These are phyloP conservation scores for Lepilemur septentrionalis DNA, from an alignment of 2,797 vertebrate genomes.

Conservation along the genomic window DNA sequence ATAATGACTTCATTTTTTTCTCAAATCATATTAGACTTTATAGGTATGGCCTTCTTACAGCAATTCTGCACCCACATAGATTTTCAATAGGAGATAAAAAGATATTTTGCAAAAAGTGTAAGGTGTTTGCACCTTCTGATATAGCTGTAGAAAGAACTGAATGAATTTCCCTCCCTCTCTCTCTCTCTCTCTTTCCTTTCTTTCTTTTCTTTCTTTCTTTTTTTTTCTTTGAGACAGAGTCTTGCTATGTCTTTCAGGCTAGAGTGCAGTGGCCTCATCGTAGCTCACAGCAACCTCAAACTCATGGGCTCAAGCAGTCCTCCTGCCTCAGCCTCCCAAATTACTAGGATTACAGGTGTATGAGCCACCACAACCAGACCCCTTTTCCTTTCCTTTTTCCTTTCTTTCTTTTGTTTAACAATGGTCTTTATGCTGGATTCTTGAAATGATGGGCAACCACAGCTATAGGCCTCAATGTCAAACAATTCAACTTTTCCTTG, in stretches of 20 bases:
- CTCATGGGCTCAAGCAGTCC: too few relatives aligned
- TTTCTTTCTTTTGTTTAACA: neutral
- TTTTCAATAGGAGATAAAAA: neutral
- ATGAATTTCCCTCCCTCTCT: neutral
- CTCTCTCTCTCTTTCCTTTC: neutral
- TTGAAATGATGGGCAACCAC: neutral
- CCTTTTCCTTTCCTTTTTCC: neutral
- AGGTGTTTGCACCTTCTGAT: neutral
- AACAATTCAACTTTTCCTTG: neutral
- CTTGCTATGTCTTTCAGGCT: too few relatives aligned
- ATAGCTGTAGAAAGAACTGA: neutral
- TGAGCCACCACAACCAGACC: neutral
- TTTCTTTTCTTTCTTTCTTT: too few relatives aligned
- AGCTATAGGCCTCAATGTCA: neutral
- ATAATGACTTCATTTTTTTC: neutral
- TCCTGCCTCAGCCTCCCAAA: neutral
- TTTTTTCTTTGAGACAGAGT: too few relatives aligned
- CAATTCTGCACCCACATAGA: neutral
- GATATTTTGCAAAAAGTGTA: neutral
- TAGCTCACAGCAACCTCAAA: too few relatives aligned
- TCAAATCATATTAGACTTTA: neutral
- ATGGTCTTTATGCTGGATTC: neutral
- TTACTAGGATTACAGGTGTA: neutral
- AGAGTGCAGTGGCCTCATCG: too few relatives aligned
- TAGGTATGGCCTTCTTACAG: neutral